These are phyloP conservation scores for Drosophila crucigera DNA, from an alignment of 2,888 invertebrate species.

Conservation along the genomic window DNA sequence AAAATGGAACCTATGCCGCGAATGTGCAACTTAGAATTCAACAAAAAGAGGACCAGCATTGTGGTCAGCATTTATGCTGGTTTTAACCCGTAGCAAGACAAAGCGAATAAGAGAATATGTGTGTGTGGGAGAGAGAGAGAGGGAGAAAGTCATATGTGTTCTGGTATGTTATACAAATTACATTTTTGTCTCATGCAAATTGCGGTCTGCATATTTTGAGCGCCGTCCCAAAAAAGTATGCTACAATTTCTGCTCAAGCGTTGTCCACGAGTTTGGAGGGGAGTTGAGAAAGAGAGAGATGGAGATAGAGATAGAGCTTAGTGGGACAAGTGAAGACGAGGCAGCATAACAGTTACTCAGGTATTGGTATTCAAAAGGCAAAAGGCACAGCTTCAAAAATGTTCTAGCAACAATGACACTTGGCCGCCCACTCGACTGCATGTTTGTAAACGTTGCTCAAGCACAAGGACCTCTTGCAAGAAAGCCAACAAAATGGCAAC, in stretches of 20 bases:
- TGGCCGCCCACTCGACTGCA: slow-evolving; percentile 70
- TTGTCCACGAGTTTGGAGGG: not conserved
- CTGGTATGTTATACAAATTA: slow-evolving; percentile 53
- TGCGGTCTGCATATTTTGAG: slow-evolving; percentile 58
- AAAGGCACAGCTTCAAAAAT: slow-evolving; percentile 49
- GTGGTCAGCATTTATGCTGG: slow-evolving; percentile 48
- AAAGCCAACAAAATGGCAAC: slow-evolving; percentile 67
- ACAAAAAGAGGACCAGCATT: slow-evolving; percentile 18
- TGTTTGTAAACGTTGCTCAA: slow-evolving; percentile 81
- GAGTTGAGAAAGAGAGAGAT: not conserved
- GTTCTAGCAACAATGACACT: slow-evolving; percentile 77
- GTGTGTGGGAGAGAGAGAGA: not conserved
- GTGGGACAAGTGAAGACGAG: not conserved
- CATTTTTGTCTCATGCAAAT: slow-evolving; percentile 60
- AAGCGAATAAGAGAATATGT: not conserved
- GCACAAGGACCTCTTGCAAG: slow-evolving; percentile 75
- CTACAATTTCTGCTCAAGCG: slow-evolving; percentile 38
- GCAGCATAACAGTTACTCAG: slow-evolving; percentile 14
- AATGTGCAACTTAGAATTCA: slow-evolving; percentile 17
- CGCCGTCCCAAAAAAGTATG: slow-evolving; percentile 49
- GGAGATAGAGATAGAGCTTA: too few species aligned
- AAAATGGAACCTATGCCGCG: slow-evolving; percentile 27
- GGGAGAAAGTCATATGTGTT: slow-evolving; percentile 25
- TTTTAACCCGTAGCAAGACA: not conserved
- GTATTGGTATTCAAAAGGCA: slow-evolving; percentile 48